These are phyloP conservation scores for Molossus molossus DNA, from an alignment of 2,797 vertebrate genomes.

Conservation along the genomic window DNA sequence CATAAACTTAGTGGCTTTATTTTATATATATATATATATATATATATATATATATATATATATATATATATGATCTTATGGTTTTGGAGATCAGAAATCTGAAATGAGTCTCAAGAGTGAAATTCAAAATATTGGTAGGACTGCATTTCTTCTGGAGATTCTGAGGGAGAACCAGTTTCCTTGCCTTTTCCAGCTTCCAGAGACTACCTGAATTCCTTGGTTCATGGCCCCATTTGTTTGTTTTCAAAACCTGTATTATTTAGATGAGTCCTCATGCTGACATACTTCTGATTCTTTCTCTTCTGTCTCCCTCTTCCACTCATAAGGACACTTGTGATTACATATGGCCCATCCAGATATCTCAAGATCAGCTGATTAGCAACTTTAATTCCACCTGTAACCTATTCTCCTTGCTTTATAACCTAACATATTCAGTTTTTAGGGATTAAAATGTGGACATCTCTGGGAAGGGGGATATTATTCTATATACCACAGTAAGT, in stretches of 20 bases:
- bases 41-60: not conserved
- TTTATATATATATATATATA: not conserved
- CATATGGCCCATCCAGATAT: not conserved
- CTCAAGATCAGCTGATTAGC: not conserved
- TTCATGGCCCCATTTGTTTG: not conserved
- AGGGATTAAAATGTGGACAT: not conserved
- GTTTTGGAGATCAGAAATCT: not conserved
- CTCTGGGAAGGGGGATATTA: not conserved
- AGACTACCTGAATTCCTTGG: not conserved
- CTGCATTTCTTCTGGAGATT: not conserved
- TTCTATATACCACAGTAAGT: not conserved
- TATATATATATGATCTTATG: not conserved
- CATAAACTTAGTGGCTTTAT: not conserved
- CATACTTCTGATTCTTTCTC: not conserved
- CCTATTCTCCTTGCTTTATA: not conserved
- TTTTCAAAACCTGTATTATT: not conserved
- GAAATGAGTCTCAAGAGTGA: not conserved
- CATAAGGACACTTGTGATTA: not conserved
- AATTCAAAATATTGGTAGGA: not conserved
- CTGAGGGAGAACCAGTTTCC: not conserved
- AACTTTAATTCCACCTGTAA: not conserved
- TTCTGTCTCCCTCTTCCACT: not conserved
- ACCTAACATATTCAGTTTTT: conserved; percentile 9
- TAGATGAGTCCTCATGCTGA: not conserved
- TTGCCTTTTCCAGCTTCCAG: not conserved